Base-by-base conservation (phyloP, 2,797 vertebrate genomes). In the Manis pentadactyla region DNA sequence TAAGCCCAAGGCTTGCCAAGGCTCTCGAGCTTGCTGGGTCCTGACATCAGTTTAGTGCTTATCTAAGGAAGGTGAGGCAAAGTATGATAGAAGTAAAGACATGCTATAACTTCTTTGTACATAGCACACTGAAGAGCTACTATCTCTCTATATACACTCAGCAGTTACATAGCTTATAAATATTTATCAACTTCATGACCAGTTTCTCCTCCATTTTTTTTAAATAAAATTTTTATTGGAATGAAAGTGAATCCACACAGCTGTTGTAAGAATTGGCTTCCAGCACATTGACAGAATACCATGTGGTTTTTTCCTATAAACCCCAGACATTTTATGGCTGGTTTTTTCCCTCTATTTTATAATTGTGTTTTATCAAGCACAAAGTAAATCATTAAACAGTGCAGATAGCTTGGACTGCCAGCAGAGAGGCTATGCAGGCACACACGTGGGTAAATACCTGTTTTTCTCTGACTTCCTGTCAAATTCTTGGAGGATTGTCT, bases 211-310 rank as follows among this genome's bases (percentile, higher is more conserved):
- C 46, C 34, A 29, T 2, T 39, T 49, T 82, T 49, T 51, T 34
- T 17, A 4, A 87, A 81, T 23, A 83, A 77, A 74, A 29, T 51
- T 51, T 86, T 71, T 13, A 17, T 87, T 68, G 53, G 64, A 87
- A 64, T 51, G n/a, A 61, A 69, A 68, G 68, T 87, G 63, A 59
- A 51, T 71, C 69, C 51, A 87, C 23, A 57, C 18, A 75, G 42
- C 83, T 95, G 64, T 86, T 93, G n/a, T 11, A 92, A 92, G 57
- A 78, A 55, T 55, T 42, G 37, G 51, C 23, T 18, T 49, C 42
- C 51, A 59, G 75, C 46, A 69, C 31, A 18, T 14, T 3, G 59
- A 15, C 37, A 81, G 77, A 94, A n/a, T 59, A 64, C 27, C 61
- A 39, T 14, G 23, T 37, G 46, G 11, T 46, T 46, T 95, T 86